These are phyloP conservation scores for Heliconius hermathena DNA, from an alignment of 1,140 invertebrate species.

Conservation along the genomic window DNA sequence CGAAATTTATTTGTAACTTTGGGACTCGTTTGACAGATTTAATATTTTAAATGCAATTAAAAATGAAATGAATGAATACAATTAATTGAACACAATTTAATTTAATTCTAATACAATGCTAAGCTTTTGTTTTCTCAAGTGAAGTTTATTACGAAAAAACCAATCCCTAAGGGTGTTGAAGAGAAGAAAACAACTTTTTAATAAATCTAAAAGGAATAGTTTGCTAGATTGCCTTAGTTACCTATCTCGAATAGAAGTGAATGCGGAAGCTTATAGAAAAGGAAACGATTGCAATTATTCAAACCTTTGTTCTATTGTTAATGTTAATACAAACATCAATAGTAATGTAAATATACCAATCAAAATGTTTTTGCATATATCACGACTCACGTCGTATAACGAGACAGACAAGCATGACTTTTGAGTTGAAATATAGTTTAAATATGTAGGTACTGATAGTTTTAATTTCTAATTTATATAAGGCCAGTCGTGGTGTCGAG, in stretches of 20 bases:
- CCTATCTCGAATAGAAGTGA: background rate
- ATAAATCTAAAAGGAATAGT: background rate
- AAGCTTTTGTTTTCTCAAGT: background rate
- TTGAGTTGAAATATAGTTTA: background rate
- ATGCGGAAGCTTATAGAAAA: slow-evolving; percentile 12
- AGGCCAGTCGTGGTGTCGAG: no score
- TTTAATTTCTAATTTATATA: no score
- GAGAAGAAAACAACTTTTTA: background rate
- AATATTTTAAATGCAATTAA: background rate
- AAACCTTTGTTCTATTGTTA: slow-evolving; percentile 11
- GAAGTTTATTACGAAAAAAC: background rate
- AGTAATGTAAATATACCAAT: slow-evolving; percentile 8
- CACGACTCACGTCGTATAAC: background rate
- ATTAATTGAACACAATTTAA: background rate
- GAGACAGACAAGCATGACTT: background rate
- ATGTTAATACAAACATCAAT: slow-evolving; percentile 1
- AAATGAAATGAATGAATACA: no score
- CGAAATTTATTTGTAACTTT: background rate
- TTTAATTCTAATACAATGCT: background rate
- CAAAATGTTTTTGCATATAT: slow-evolving; percentile 8
- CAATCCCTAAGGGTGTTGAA: background rate
- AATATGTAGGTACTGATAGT: no score
- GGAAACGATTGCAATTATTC: slow-evolving; percentile 11
- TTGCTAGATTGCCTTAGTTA: slow-evolving; percentile 5
- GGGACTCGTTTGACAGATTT: no score